phyloP scores from a whole-genome alignment of 2,113 vertebrate species.

The Pelecanus crispus region DNA sequence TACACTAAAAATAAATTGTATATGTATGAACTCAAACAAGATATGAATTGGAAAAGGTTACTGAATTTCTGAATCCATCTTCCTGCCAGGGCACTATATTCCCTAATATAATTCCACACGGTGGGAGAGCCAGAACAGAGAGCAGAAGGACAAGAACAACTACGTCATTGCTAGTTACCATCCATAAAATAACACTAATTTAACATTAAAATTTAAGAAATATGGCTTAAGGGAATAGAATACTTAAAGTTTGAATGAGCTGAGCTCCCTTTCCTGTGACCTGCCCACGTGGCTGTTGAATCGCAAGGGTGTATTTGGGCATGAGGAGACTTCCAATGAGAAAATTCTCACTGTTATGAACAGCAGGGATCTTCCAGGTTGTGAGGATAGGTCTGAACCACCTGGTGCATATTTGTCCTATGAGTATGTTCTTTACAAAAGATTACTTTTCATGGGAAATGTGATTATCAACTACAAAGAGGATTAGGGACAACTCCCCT shows the following conservation, averaged over 20 bases:
- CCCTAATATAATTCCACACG: background rate
- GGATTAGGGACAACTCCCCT: background rate
- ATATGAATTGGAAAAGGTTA: background rate
- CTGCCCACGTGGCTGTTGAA: background rate
- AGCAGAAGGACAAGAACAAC: background rate
- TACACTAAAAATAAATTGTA: background rate
- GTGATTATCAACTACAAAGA: background rate
- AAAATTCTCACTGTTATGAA: background rate
- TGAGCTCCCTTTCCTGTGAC: background rate
- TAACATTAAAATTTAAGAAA: background rate
- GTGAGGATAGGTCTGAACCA: background rate
- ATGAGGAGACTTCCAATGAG: background rate
- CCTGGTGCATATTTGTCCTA: background rate
- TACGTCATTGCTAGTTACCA: background rate
- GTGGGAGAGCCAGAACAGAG: background rate
- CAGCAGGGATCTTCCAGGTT: background rate
- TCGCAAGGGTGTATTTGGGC: background rate
- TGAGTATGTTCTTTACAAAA: background rate
- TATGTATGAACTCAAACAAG: background rate
- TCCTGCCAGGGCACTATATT: background rate
- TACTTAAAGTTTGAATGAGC: background rate
- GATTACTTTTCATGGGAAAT: background rate
- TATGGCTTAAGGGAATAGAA: background rate
- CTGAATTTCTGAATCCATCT: background rate
- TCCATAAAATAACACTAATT: background rate